These are phyloP conservation scores for Argopecten irradians DNA, from an alignment of 1,140 invertebrate species.

Conservation along the genomic window DNA sequence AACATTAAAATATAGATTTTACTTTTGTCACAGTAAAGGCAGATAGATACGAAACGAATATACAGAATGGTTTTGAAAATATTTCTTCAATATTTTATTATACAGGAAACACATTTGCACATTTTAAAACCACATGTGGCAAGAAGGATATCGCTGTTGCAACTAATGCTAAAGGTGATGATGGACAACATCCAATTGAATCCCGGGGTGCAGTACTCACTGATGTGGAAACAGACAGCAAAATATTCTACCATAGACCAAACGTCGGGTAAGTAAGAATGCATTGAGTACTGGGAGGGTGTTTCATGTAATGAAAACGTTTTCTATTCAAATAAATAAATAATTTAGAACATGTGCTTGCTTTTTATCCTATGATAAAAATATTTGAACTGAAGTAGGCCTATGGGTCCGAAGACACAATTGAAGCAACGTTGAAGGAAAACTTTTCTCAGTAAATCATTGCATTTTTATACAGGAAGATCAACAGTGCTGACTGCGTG, in stretches of 20 bases:
- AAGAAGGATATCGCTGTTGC: conserved; percentile 58
- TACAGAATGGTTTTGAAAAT: too few species aligned
- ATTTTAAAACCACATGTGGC: conserved; percentile 50
- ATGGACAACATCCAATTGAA: conserved; percentile 65
- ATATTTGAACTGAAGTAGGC: not conserved
- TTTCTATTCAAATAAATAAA: too few species aligned
- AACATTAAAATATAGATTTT: too few species aligned
- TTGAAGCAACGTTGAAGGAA: not conserved
- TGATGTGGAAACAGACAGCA: conserved; percentile 55
- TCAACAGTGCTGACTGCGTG: conserved; percentile 72
- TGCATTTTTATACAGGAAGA: conserved; percentile 56
- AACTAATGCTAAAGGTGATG: conserved; percentile 64
- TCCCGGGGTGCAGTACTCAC: conserved; percentile 28
- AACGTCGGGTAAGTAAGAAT: conserved; percentile 59
- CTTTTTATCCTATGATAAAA: too few species aligned
- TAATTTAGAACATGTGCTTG: too few species aligned
- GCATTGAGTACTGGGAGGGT: not conserved
- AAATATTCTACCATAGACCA: conserved; percentile 62
- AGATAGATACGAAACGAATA: too few species aligned
- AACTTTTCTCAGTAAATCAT: not conserved
- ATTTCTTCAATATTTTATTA: too few species aligned
- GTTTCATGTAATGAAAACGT: not conserved
- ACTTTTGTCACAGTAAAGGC: too few species aligned
- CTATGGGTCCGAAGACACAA: not conserved
- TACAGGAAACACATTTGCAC: conserved; percentile 62